Conservation (phyloP, 2,113 vertebrate species). For the Cheilinus undulatus region DNA sequence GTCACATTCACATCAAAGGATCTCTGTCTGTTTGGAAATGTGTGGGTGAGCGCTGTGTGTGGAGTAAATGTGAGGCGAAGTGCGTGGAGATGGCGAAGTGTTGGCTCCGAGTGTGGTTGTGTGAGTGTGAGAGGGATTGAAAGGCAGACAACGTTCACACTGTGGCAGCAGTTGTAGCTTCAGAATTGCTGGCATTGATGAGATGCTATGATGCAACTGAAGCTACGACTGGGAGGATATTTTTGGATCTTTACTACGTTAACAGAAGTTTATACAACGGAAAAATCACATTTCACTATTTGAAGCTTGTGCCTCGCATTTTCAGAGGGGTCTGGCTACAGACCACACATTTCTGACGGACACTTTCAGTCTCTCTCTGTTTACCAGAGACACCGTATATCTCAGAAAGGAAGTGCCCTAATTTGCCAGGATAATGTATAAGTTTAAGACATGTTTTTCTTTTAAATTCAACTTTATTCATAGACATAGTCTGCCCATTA, state of each 20-base stretch:
- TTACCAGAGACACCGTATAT: too few species aligned
- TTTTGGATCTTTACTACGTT: not conserved
- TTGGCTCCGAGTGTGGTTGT: not conserved
- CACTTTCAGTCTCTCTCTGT: too few species aligned
- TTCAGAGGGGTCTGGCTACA: too few species aligned
- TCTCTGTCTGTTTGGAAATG: slow-evolving; percentile 29
- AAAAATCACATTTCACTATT: too few species aligned
- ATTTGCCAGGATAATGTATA: too few species aligned
- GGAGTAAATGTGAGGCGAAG: slow-evolving; percentile 26
- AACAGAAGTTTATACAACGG: not conserved
- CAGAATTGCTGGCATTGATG: not conserved
- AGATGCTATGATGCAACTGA: not conserved
- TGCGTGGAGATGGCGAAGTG: not conserved
- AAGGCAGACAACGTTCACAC: not conserved
- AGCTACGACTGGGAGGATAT: not conserved
- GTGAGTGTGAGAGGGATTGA: not conserved
- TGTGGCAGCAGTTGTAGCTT: not conserved
- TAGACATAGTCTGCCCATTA: too few species aligned
- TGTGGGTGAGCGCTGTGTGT: slow-evolving; percentile 30
- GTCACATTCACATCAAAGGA: slow-evolving; percentile 56
- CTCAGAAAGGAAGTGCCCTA: too few species aligned
- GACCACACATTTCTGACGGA: too few species aligned
- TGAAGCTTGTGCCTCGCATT: too few species aligned
- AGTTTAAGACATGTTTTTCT: too few species aligned
- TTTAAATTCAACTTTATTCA: too few species aligned